These are phyloP conservation scores for Andrena chrysosceles DNA, from an alignment of 2,888 invertebrate species.

Conservation along the genomic window DNA sequence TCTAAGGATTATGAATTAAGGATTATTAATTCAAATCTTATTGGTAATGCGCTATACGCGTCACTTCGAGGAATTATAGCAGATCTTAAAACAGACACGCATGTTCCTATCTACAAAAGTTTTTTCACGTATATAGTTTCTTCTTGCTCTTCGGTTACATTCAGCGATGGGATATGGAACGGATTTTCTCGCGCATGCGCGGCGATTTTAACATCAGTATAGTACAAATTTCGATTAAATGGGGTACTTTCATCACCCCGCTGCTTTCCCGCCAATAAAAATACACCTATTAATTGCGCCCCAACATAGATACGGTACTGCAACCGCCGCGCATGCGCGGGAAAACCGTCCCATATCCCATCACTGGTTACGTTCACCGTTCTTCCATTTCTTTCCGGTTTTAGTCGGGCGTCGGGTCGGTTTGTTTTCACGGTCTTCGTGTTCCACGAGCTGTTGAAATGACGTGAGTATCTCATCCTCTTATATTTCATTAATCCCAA, in stretches of 20 bases:
- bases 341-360: too few relatives aligned
- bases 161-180: too few relatives aligned
- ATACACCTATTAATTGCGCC: too few relatives aligned
- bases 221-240: too few relatives aligned
- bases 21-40: background rate
- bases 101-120: conserved; percentile 33
- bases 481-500: conserved; percentile 48
- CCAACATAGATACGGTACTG: too few relatives aligned
- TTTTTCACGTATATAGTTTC: background rate
- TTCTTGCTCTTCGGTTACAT: too few relatives aligned
- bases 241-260: too few relatives aligned
- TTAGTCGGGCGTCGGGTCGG: conserved; percentile 56
- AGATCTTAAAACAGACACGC: background rate
- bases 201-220: too few relatives aligned
- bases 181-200: too few relatives aligned
- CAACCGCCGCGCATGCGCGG: too few relatives aligned
- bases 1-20: background rate
- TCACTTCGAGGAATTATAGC: background rate
- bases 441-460: conserved; percentile 54
- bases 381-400: conserved; percentile 69
- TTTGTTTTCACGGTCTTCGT: conserved; percentile 34
- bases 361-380: background rate
- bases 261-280: too few relatives aligned
- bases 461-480: conserved; percentile 74
- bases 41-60: background rate